Conservation (phyloP, 2,888 invertebrate genomes). For the Eupithecia subfuscata region DNA sequence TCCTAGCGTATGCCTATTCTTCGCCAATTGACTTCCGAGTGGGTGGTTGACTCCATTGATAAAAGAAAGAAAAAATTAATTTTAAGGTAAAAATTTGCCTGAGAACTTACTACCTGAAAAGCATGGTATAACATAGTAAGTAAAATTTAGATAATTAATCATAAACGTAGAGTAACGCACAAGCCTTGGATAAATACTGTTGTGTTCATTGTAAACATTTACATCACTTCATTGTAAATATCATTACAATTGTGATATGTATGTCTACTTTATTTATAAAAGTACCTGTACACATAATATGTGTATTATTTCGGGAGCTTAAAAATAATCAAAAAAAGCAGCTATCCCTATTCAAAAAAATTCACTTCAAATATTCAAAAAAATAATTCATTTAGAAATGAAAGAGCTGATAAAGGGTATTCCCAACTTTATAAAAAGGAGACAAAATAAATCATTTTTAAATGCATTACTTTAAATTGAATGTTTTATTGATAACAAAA, state of each 20-base stretch:
- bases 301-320: neutral
- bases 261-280: neutral
- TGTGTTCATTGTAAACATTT: constrained; percentile 11
- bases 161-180: neutral
- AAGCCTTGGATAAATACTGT: neutral
- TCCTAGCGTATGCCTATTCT: neutral
- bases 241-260: constrained; percentile 29
- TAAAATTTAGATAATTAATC: neutral
- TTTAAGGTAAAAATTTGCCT: neutral
- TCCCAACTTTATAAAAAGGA: neutral
- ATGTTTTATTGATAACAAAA: neutral
- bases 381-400: neutral
- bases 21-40: constrained; percentile 5
- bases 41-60: neutral
- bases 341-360: neutral
- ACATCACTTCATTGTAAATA: constrained; percentile 30
- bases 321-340: neutral
- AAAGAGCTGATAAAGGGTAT: neutral
- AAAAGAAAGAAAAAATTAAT: neutral
- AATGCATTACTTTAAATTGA: neutral
- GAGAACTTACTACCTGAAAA: neutral
- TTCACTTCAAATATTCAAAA: too few species aligned
- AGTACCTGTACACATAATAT: neutral
- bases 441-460: neutral
- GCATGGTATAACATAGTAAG: neutral